A percentile compares a stretch with the other conserved stretches of the same genome.
These are phyloP conservation scores for Microcebus murinus DNA, from an alignment of 2,113 vertebrate genomes.

Conservation along the genomic window DNA sequence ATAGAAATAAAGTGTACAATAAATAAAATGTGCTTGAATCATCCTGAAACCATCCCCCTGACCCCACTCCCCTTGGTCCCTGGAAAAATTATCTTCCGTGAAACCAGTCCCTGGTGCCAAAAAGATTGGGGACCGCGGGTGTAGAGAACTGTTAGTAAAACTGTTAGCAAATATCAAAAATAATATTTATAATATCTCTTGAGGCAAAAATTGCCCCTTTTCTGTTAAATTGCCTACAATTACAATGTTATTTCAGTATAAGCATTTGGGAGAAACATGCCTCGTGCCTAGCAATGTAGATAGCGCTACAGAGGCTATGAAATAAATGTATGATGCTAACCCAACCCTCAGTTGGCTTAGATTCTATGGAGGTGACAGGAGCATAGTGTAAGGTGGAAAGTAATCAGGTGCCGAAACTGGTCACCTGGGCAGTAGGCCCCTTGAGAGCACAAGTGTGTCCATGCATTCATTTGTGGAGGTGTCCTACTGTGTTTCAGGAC, in stretches of 20 bases:
- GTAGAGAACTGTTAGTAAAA: not conserved
- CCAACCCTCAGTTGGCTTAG: not conserved
- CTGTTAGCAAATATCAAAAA: not conserved
- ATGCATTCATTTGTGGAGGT: too few species aligned
- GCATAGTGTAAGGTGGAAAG: not conserved
- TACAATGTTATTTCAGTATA: not conserved
- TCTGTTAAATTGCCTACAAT: not conserved
- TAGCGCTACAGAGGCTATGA: not conserved
- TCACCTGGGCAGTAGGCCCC: accelerated
- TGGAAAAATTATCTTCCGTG: too few species aligned
- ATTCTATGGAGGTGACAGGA: not conserved
- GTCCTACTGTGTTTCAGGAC: not conserved
- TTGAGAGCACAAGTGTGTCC: not conserved
- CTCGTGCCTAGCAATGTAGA: not conserved
- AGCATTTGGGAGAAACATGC: not conserved
- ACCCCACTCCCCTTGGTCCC: too few species aligned
- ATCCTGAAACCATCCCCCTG: too few species aligned
- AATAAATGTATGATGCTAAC: not conserved
- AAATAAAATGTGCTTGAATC: too few species aligned
- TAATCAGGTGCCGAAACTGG: not conserved
- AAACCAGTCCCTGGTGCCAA: too few species aligned
- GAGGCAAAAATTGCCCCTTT: not conserved
- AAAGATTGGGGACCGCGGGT: too few species aligned
- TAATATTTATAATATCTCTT: not conserved
- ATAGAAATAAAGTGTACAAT: too few species aligned